Percentiles rank a stretch among this genome's conserved stretches.
phyloP scores from a whole-genome alignment of 2,888 invertebrate species.

The Lasioglossum morio region DNA sequence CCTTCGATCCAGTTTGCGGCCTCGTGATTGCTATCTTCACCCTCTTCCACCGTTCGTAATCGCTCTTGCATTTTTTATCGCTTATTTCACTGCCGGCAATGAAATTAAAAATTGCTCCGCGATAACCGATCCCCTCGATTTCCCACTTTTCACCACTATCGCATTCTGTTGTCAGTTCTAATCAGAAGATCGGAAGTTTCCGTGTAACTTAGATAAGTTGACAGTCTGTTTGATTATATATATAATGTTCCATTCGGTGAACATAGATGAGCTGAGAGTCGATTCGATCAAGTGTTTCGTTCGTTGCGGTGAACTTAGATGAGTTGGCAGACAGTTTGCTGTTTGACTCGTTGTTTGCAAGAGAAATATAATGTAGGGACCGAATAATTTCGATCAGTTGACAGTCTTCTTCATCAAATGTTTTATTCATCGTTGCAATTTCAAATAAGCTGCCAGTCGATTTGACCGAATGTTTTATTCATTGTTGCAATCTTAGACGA shows the following conservation, averaged over 20 bases:
- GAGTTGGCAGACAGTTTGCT: background rate
- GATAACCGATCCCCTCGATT: background rate
- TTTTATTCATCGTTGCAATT: too few species aligned
- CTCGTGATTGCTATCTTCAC: background rate
- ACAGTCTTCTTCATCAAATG: background rate
- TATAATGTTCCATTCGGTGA: background rate
- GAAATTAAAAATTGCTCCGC: background rate
- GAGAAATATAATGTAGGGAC: too few species aligned
- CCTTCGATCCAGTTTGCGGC: background rate
- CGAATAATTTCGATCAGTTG: background rate
- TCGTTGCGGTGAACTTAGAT: background rate
- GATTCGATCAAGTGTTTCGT: background rate
- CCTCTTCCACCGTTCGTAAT: background rate
- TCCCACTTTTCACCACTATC: background rate
- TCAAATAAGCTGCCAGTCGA: background rate
- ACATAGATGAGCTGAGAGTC: background rate
- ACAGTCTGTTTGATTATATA: background rate
- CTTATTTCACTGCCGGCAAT: background rate
- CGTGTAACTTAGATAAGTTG: background rate
- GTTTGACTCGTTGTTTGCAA: too few species aligned
- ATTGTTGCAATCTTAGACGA: background rate
- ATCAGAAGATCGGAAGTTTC: background rate
- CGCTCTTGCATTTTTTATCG: conserved; percentile 4
- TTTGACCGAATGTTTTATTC: background rate
- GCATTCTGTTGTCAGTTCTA: background rate